Conservation (phyloP, 2,113 vertebrate species). For the Dryoscopus gambensis region DNA sequence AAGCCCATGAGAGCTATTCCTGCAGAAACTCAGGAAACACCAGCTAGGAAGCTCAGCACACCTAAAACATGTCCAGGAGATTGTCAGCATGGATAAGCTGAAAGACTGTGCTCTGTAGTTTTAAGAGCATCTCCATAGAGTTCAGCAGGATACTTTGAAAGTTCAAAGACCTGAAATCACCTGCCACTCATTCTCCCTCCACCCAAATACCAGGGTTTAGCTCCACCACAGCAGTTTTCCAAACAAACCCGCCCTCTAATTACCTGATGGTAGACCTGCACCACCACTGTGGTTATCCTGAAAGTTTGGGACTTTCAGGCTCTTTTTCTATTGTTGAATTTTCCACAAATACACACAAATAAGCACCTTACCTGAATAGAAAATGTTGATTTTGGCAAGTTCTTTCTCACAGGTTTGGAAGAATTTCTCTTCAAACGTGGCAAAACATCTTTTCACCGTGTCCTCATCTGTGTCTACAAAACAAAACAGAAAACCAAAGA, state of each 20-base stretch:
- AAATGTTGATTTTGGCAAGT: constrained; percentile 99
- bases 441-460: constrained; percentile 95
- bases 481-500: constrained; percentile 14
- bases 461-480: constrained; percentile 93
- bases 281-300: not conserved
- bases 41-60: not conserved
- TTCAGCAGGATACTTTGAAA: not conserved
- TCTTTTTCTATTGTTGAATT: not conserved
- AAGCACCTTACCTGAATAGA: constrained; percentile 91
- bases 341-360: constrained; percentile 26
- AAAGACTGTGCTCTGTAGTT: not conserved
- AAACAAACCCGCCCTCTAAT: not conserved
- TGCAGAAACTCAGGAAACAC: not conserved
- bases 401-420: constrained; percentile 99
- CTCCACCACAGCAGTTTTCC: not conserved
- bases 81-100: not conserved
- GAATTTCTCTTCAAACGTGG: constrained; percentile 99
- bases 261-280: not conserved
- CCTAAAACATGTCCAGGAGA: not conserved
- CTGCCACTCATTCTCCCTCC: not conserved
- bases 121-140: not conserved
- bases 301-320: not conserved
- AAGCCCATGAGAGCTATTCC: not conserved
- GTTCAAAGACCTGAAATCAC: not conserved
- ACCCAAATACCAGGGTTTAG: not conserved